Evolutionary conservation across 2,888 invertebrate genomes (phyloP).

Genomic region (Andrena flavipes): DNA sequence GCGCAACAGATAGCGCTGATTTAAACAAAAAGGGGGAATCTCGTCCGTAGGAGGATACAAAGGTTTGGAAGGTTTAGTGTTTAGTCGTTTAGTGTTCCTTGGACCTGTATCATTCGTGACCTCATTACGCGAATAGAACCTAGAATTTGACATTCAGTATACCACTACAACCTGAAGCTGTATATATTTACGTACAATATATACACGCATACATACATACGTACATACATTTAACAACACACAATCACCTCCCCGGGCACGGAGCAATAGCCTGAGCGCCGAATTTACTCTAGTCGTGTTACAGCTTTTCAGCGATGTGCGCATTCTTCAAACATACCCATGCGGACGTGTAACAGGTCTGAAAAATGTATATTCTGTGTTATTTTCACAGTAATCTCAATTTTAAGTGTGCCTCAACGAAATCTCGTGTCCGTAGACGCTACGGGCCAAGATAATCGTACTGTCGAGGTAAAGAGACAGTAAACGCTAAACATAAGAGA

Average conservation of each 20-base stretch:
- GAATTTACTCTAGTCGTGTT: conserved; percentile 45
- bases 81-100: not conserved
- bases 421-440: not conserved
- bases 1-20: conserved; percentile 16
- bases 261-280: conserved; percentile 19
- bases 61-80: not conserved
- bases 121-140: conserved; percentile 40
- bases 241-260: conserved; percentile 28
- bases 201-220: not conserved
- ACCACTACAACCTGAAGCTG: not conserved
- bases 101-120: conserved; percentile 14
- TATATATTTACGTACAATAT: conserved; percentile 14
- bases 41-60: not conserved
- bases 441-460: conserved; percentile 6
- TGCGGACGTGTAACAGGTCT: not conserved
- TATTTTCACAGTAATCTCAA: conserved; percentile 17
- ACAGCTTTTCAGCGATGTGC: conserved; percentile 26
- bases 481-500: not conserved
- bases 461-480: conserved; percentile 39
- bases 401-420: conserved; percentile 34
- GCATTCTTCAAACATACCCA: conserved; percentile 7
- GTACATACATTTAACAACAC: conserved; percentile 2
- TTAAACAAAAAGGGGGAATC: conserved; percentile 4
- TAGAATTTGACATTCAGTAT: conserved; percentile 31
- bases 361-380: conserved; percentile 43